Evolutionary conservation across 2,113 vertebrate species (phyloP).

Genomic region (Cololabis saira): DNA sequence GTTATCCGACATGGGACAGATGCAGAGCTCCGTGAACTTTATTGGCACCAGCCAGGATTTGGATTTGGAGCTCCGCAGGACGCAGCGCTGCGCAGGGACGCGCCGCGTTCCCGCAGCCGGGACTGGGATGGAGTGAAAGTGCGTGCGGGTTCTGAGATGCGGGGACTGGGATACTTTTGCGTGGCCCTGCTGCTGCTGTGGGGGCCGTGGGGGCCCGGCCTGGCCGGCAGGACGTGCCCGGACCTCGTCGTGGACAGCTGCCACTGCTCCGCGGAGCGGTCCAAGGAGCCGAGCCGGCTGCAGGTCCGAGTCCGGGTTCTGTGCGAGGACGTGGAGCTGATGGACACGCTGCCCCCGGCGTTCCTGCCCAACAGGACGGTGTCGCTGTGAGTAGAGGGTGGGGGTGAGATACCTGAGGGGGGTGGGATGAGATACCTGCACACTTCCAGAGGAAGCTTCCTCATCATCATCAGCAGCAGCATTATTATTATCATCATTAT

Average conservation of each 20-base stretch:
- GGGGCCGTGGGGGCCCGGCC: slow-evolving; percentile 64
- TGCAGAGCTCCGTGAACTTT: neutral
- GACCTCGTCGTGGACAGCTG: slow-evolving; percentile 89
- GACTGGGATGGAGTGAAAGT: too few species aligned
- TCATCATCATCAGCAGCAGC: too few species aligned
- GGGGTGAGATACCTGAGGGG: too few species aligned
- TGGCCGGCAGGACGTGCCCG: slow-evolving; percentile 85
- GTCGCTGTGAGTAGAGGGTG: slow-evolving; percentile 85
- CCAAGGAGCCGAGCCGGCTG: slow-evolving; percentile 84
- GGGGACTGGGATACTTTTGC: slow-evolving; percentile 63
- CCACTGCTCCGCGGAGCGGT: slow-evolving; percentile 86
- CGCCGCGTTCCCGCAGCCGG: too few species aligned
- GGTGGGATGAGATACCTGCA: too few species aligned
- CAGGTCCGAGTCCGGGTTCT: slow-evolving; percentile 84
- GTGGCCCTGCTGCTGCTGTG: slow-evolving; percentile 73
- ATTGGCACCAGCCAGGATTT: neutral
- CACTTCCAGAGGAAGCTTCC: too few species aligned
- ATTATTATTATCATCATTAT: too few species aligned
- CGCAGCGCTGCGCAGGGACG: too few species aligned
- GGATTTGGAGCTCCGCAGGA: neutral
- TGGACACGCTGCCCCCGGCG: slow-evolving; percentile 87
- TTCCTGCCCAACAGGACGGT: slow-evolving; percentile 88
- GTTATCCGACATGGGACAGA: slow-evolving; percentile 11
- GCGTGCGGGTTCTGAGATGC: slow-evolving; percentile 62
- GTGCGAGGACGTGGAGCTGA: slow-evolving; percentile 87